Percentiles rank a stretch among this genome's conserved stretches.
phyloP scores from a whole-genome alignment of 53 echinoderm and acorn worm species.

The Crossaster papposus region DNA sequence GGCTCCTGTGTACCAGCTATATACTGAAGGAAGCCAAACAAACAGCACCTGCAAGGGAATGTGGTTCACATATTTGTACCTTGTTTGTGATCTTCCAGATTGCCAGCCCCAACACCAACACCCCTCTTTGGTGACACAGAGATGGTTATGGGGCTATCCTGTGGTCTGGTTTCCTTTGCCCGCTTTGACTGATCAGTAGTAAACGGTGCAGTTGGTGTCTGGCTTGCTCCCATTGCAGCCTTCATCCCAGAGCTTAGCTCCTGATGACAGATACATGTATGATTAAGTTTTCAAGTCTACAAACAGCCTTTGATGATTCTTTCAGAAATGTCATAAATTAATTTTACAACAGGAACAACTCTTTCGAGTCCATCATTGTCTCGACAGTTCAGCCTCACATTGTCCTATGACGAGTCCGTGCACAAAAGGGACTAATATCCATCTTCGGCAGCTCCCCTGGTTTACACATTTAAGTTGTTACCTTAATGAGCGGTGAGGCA shows the following conservation, averaged over 20 bases:
- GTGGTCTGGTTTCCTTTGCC: conserved; percentile 4
- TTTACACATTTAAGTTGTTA: not conserved
- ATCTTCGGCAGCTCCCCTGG: no score
- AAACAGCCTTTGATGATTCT: not conserved
- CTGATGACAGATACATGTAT: not conserved
- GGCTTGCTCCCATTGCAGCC: not conserved
- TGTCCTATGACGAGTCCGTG: no score
- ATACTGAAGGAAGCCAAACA: not conserved
- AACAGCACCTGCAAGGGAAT: not conserved
- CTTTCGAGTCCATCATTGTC: no score
- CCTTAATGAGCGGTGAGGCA: conserved; percentile 26
- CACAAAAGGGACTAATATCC: no score
- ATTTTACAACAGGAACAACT: no score
- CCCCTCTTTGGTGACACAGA: conserved; percentile 36
- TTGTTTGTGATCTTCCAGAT: conserved; percentile 14
- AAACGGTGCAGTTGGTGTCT: not conserved
- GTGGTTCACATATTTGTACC: not conserved
- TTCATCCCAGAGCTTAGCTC: conserved; percentile 8
- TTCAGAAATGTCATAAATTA: no score
- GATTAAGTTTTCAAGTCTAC: not conserved
- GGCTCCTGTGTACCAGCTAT: no score
- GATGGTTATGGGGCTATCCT: conserved; percentile 32
- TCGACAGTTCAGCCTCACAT: no score
- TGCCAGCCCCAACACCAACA: conserved; percentile 37
- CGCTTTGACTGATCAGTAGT: no score